Conservation (phyloP, 2,797 vertebrate genomes). For the Austrolebias charrua region DNA sequence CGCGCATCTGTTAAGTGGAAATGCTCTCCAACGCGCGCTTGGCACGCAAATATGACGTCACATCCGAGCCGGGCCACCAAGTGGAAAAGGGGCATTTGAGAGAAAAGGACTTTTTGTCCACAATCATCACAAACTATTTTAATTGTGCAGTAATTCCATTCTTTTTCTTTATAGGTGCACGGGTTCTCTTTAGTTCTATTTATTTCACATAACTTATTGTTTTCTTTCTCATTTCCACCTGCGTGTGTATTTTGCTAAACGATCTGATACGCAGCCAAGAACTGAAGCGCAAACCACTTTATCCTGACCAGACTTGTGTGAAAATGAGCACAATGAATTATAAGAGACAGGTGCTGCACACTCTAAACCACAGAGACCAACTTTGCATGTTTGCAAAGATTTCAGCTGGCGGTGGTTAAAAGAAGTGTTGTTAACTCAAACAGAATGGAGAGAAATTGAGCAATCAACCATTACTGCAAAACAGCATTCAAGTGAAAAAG, state of each 20-base stretch:
- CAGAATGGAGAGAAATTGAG: constrained; percentile 35
- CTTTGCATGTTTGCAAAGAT: constrained; percentile 25
- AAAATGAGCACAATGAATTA: constrained; percentile 35
- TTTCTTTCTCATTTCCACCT: constrained; percentile 27
- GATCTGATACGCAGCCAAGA: constrained; percentile 28
- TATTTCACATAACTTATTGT: constrained; percentile 5
- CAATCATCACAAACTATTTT: constrained; percentile 1
- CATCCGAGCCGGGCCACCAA: no score
- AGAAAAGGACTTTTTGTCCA: neutral
- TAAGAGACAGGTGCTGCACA: constrained; percentile 44
- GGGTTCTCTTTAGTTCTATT: constrained; percentile 21
- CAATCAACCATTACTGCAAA: constrained; percentile 32
- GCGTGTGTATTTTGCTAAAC: constrained; percentile 2
- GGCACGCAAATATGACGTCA: no score
- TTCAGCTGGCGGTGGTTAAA: constrained; percentile 43
- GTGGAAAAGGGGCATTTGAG: no score
- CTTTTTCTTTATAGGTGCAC: neutral
- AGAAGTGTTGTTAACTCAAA: constrained; percentile 32
- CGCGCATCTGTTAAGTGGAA: no score
- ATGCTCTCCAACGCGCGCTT: no score
- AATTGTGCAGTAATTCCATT: constrained; percentile 6
- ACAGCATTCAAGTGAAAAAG: constrained; percentile 33
- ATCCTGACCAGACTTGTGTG: constrained; percentile 37
- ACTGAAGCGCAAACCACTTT: constrained; percentile 33
- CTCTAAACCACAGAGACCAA: constrained; percentile 43